Conservation (phyloP, 2,113 vertebrate species). For the Cromileptes altivelis region DNA sequence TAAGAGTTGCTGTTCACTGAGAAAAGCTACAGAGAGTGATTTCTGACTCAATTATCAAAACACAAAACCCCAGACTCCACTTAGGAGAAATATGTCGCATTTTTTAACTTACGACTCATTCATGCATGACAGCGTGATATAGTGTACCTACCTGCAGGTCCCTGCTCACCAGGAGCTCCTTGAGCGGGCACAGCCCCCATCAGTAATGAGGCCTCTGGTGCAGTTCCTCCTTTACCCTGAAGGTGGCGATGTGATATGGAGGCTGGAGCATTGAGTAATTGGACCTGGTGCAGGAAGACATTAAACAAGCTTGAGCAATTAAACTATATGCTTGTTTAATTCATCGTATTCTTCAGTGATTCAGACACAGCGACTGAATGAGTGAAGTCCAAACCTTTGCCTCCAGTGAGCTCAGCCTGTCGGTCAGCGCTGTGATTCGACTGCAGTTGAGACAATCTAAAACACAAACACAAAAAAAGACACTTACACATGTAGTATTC, state of each 20-base stretch:
- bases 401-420: slow-evolving; percentile 89
- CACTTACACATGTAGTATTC: neutral
- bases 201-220: slow-evolving; percentile 71
- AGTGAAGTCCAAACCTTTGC: slow-evolving; percentile 84
- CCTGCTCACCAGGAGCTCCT: slow-evolving; percentile 88
- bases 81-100: slow-evolving; percentile 19
- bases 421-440: slow-evolving; percentile 86
- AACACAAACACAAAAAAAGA: neutral
- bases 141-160: slow-evolving; percentile 80
- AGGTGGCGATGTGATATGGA: slow-evolving; percentile 67
- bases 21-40: slow-evolving; percentile 31
- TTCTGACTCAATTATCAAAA: slow-evolving; percentile 50
- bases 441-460: slow-evolving; percentile 95
- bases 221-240: slow-evolving; percentile 59
- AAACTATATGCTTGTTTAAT: neutral
- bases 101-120: neutral
- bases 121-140: neutral
- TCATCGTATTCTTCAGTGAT: neutral
- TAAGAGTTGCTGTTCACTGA: slow-evolving; percentile 24
- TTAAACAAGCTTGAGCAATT: slow-evolving; percentile 16
- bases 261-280: slow-evolving; percentile 77
- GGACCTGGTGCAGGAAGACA: slow-evolving; percentile 85
- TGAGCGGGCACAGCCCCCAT: slow-evolving; percentile 85
- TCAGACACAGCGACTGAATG: neutral
- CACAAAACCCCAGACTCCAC: neutral